These are phyloP conservation scores for Cynopterus brachyotis DNA, from an alignment of 2,113 vertebrate species.

Conservation along the genomic window DNA sequence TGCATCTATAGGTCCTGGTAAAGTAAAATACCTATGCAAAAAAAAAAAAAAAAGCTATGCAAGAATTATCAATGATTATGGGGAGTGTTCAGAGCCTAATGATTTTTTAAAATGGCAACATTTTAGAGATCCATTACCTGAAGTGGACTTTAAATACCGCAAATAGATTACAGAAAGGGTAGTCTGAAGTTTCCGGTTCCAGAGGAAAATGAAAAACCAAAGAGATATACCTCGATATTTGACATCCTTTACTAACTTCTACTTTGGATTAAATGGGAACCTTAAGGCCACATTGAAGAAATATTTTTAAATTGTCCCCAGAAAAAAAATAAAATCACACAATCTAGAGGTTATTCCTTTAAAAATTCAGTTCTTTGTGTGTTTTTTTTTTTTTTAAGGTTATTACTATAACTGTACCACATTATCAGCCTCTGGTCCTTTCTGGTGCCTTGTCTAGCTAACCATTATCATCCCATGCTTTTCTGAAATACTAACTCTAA, in stretches of 20 bases:
- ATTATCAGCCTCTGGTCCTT: background rate
- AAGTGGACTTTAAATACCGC: background rate
- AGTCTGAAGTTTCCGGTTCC: background rate
- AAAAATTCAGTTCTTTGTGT: background rate
- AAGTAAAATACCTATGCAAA: background rate
- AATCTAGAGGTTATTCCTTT: background rate
- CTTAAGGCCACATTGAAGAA: background rate
- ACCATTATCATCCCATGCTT: background rate
- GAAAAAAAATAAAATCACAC: fast-evolving
- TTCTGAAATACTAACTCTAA: background rate
- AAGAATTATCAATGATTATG: background rate
- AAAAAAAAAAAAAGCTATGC: background rate
- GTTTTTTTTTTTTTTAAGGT: background rate
- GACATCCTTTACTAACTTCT: background rate
- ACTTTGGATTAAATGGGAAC: slow-evolving; percentile 43
- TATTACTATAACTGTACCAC: background rate
- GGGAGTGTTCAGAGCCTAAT: background rate
- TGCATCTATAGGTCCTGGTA: background rate
- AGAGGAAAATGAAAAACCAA: slow-evolving; percentile 8
- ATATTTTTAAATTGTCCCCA: slow-evolving; percentile 36
- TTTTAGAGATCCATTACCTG: background rate
- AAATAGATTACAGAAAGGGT: background rate
- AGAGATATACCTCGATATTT: background rate
- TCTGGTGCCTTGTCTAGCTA: background rate
- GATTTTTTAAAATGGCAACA: background rate